Evolutionary conservation across 2,888 invertebrate species (phyloP).

Genomic region (Drosophila affinis): DNA sequence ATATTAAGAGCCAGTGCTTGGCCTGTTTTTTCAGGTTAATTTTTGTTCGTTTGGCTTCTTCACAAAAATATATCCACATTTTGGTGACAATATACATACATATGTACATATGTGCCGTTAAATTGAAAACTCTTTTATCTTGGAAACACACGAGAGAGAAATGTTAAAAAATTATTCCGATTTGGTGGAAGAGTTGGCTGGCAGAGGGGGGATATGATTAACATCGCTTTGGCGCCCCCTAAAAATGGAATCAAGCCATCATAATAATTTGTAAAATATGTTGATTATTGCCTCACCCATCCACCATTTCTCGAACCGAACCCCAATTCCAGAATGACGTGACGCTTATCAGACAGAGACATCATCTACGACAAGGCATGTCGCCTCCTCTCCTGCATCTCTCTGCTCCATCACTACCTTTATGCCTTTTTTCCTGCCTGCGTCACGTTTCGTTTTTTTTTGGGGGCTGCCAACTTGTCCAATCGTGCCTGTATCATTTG

Average conservation of each 20-base stretch:
- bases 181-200: conserved; percentile 37
- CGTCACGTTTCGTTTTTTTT: conserved; percentile 62
- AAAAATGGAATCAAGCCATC: conserved; percentile 44
- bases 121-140: conserved; percentile 56
- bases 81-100: too few species aligned
- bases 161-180: conserved; percentile 50
- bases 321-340: conserved; percentile 42
- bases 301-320: neutral
- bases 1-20: neutral
- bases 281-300: conserved; percentile 64
- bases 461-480: conserved; percentile 53
- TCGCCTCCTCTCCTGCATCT: conserved; percentile 15
- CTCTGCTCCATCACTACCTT: neutral
- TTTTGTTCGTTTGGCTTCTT: neutral
- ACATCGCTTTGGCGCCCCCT: conserved; percentile 66
- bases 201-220: conserved; percentile 35
- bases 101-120: conserved; percentile 47
- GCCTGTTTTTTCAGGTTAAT: neutral
- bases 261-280: conserved; percentile 67
- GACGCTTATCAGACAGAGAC: conserved; percentile 62
- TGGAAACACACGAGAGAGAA: conserved; percentile 20
- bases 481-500: conserved; percentile 44
- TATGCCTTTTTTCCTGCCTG: conserved; percentile 30
- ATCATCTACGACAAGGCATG: conserved; percentile 39
- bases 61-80: neutral